Conservation (phyloP, 92 coral and sea anemone species). For the Porites lobata region DNA sequence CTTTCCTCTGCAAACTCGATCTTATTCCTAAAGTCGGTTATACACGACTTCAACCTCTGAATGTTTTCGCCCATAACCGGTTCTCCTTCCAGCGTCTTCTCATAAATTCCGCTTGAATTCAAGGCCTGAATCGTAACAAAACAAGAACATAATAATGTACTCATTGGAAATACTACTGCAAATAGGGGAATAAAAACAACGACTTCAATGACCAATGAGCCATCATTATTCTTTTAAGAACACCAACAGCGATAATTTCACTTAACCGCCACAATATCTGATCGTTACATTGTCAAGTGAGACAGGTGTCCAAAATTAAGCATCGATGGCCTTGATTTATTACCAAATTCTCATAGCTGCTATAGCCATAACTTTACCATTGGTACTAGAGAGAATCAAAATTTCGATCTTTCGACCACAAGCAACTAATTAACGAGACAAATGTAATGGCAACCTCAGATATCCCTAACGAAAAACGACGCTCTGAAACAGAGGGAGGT, state of each 20-base stretch:
- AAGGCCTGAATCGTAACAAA: background rate
- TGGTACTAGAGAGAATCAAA: background rate
- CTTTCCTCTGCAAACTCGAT: conserved; percentile 32
- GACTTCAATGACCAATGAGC: conserved; percentile 1
- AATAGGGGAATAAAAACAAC: conserved; percentile 4
- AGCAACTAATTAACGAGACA: background rate
- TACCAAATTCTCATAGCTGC: background rate
- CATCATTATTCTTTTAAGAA: background rate
- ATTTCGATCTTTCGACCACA: background rate
- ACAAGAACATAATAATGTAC: background rate
- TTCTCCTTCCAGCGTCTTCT: background rate
- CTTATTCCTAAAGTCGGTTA: conserved; percentile 18
- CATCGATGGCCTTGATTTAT: background rate
- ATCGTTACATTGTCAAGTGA: background rate
- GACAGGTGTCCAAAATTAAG: background rate
- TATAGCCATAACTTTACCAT: background rate
- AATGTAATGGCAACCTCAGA: conserved; percentile 2
- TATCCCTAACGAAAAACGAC: background rate
- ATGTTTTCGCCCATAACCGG: conserved; percentile 24
- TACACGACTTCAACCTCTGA: conserved; percentile 21
- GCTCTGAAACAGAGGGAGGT: background rate
- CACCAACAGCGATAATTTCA: background rate
- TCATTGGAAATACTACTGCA: background rate
- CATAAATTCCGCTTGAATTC: background rate
- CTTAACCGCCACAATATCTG: background rate